Evolutionary conservation across 2,797 vertebrate genomes (phyloP).

Genomic region (Crax fasciolata): DNA sequence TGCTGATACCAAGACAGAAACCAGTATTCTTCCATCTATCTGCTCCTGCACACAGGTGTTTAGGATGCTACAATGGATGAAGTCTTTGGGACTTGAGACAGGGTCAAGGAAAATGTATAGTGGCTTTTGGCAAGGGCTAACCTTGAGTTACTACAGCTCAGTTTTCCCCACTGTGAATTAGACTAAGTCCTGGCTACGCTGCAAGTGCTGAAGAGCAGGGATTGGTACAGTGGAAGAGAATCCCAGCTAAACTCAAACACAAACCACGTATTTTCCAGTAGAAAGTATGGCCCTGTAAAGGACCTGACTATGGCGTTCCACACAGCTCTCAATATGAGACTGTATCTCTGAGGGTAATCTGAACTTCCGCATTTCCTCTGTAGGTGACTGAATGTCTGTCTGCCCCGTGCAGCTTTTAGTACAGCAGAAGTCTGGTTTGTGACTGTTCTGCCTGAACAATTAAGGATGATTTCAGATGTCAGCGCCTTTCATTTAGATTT

Average conservation of each 20-base stretch:
- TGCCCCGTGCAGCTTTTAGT: neutral
- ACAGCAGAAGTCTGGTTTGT: neutral
- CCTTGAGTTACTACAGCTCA: neutral
- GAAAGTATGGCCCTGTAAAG: neutral
- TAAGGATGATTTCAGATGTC: neutral
- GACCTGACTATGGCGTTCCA: rapidly evolving
- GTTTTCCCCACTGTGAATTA: neutral
- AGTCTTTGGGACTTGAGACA: neutral
- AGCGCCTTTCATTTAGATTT: neutral
- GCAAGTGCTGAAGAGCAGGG: neutral
- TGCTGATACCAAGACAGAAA: neutral
- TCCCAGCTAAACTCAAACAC: neutral
- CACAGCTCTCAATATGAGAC: neutral
- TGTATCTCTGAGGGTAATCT: neutral
- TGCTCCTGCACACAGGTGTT: neutral
- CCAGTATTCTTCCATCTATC: neutral
- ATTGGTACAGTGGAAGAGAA: neutral
- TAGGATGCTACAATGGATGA: neutral
- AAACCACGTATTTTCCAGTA: neutral
- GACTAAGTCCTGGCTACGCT: neutral
- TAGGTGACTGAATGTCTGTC: neutral
- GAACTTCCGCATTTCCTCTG: neutral
- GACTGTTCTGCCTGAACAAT: neutral
- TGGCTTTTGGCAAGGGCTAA: neutral
- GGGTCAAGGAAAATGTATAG: neutral